Percentiles rank a stretch among this genome's conserved stretches.
Conservation (phyloP, 2,797 vertebrate genomes). For the Benthosema pterotum region DNA sequence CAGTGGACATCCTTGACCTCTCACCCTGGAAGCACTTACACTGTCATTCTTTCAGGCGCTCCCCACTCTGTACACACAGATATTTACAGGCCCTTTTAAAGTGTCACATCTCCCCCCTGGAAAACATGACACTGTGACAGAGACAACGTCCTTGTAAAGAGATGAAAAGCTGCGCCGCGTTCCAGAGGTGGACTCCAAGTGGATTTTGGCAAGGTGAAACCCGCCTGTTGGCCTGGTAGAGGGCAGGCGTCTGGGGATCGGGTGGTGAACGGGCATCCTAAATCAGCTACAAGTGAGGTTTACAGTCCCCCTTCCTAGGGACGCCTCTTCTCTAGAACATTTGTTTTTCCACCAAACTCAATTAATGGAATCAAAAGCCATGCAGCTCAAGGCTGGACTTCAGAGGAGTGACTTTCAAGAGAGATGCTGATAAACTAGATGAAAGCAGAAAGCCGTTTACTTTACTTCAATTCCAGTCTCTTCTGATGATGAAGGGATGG, state of each 20-base stretch:
- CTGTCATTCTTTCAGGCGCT: constrained; percentile 49
- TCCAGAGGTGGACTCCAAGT: constrained; percentile 12
- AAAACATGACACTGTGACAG: constrained; percentile 43
- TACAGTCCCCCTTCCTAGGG: constrained; percentile 37
- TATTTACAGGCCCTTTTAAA: constrained; percentile 54
- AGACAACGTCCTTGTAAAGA: constrained; percentile 43
- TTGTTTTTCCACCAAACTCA: constrained; percentile 69
- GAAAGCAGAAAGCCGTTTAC: constrained; percentile 47
- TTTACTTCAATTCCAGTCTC: constrained; percentile 24
- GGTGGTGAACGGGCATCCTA: constrained; percentile 51
- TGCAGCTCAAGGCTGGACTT: constrained; percentile 44
- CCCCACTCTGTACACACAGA: constrained; percentile 32
- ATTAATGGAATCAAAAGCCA: constrained; percentile 61
- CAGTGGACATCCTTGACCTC: constrained; percentile 50
- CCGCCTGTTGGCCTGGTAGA: background rate
- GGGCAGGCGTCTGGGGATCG: constrained; percentile 26
- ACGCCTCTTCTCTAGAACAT: constrained; percentile 20
- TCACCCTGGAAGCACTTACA: constrained; percentile 68
- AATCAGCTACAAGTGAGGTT: constrained; percentile 56
- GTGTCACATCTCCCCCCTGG: constrained; percentile 33
- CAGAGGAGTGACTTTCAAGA: constrained; percentile 36
- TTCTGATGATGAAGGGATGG: constrained; percentile 19
- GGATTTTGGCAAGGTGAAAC: constrained; percentile 20
- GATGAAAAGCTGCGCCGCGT: constrained; percentile 37
- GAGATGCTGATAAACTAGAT: constrained; percentile 56